Conservation (phyloP, 1,140 invertebrate genomes). For the Octopus bimaculoides region DNA sequence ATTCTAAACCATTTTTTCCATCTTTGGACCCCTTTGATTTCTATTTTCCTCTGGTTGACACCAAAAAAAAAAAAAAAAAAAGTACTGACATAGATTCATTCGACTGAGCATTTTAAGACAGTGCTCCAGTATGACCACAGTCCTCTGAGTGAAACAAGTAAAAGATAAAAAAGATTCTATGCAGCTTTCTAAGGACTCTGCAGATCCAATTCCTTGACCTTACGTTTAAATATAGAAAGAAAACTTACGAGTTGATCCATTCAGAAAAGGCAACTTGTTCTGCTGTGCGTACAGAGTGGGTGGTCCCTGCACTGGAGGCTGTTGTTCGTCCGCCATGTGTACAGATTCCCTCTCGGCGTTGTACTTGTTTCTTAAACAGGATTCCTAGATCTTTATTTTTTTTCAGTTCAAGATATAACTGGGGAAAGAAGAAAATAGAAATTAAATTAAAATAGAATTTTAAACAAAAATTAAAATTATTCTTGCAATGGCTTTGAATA, state of each 20-base stretch:
- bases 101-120: too few relatives aligned
- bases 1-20: too few relatives aligned
- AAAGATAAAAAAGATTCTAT: too few relatives aligned
- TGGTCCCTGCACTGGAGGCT: constrained; percentile 87
- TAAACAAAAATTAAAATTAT: not conserved
- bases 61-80: too few relatives aligned
- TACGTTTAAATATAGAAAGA: not conserved
- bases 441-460: not conserved
- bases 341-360: constrained; percentile 89
- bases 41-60: too few relatives aligned
- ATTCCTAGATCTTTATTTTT: constrained; percentile 79
- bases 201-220: too few relatives aligned
- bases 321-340: constrained; percentile 91
- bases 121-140: too few relatives aligned
- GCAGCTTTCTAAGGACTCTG: too few relatives aligned
- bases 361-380: constrained; percentile 88
- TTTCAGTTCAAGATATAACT: constrained; percentile 84
- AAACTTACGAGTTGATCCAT: constrained; percentile 85
- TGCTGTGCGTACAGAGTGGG: constrained; percentile 71
- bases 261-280: constrained; percentile 98
- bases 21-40: too few relatives aligned
- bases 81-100: too few relatives aligned
- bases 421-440: constrained; percentile 43
- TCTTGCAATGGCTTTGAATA: too few relatives aligned
- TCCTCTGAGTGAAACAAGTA: too few relatives aligned